Base-by-base conservation (phyloP, 2,113 vertebrate species). In the Etheostoma cragini region DNA sequence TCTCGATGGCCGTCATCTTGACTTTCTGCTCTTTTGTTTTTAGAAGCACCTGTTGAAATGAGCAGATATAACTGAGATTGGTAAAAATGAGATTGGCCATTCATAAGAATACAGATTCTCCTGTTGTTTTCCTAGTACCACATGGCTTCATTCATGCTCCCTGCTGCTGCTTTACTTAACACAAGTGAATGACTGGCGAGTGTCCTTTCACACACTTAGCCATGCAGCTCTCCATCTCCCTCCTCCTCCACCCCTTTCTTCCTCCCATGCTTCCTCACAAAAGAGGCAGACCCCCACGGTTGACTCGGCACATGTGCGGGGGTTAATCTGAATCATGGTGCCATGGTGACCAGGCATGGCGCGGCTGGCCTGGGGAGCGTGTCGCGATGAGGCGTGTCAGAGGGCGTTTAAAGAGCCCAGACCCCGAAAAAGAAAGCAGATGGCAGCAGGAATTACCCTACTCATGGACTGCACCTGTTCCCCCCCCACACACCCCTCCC, bases 381-480 rank as follows among this genome's bases (percentile, higher is more conserved):
- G 91, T 91, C 81, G 35, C 89, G 61, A 56, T 85, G 84, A 91
- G 92, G 90, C 87, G 86, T 93, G 90, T 91, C 90, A 89, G 84
- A 82, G 91, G 92, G 90, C 87, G 80, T 93, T 93, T 94, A 89
- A 91, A 93, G 92, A 87, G 68, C 83, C 91, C 81, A 45, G 81
- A 82, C 83, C 79, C 70, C 80, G 65, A 84, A 88, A 91, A 92
- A 84, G 89, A 93, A 94, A 94, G 91, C 94, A 96, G 94, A 95
- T 96, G 95, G 95, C 90, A 76, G 81, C 62, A 19, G 88, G 90
- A 93, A 90, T 88, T 81, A 85, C 88, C 91, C 88, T 81, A 63
- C 87, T 86, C 80, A 76, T 87, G 90, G 76, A 82, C 87, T 93
- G 95, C 95, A 96, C 95, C 95, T 95, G 95, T 95, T 94, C 81